These are phyloP conservation scores for Coronaproctus castanopsis DNA, from an alignment of 2,888 invertebrate genomes.

Conservation along the genomic window DNA sequence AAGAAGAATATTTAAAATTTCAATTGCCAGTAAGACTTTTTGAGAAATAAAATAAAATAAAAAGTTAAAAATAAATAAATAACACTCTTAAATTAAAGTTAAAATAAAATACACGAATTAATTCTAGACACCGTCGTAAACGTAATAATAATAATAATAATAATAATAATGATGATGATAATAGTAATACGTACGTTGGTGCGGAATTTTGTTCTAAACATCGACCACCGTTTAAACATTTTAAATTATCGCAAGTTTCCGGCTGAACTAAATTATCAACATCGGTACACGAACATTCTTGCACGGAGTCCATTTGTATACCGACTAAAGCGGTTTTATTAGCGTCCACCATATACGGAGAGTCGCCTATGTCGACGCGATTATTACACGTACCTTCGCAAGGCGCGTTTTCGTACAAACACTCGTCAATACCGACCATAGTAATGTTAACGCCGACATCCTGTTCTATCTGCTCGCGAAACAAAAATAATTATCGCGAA, in stretches of 20 bases:
- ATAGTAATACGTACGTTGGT: constrained; percentile 17
- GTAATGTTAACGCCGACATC: constrained; percentile 89
- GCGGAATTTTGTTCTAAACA: constrained; percentile 78
- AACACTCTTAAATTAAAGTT: too few species aligned
- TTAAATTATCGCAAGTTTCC: constrained; percentile 79
- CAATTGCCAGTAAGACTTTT: too few species aligned
- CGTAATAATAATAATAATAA: too few species aligned
- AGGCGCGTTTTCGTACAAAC: constrained; percentile 80
- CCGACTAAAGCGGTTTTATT: constrained; percentile 94
- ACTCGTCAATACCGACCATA: constrained; percentile 95
- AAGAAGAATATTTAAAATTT: too few species aligned
- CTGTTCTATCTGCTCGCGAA: constrained; percentile 48
- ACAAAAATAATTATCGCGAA: constrained; percentile 1
- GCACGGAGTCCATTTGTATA: constrained; percentile 75
- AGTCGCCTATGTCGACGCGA: constrained; percentile 63
- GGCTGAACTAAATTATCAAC: constrained; percentile 25
- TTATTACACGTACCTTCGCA: constrained; percentile 94
- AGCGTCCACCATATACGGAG: constrained; percentile 89
- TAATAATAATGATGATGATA: too few species aligned
- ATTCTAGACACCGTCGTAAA: too few species aligned
- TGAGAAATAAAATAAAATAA: too few species aligned
- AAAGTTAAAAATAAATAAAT: too few species aligned
- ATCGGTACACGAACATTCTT: constrained; percentile 79
- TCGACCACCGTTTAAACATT: constrained; percentile 89
- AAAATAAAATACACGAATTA: too few species aligned